Percentiles rank a stretch among this genome's conserved stretches.
Conservation (phyloP, 2,888 invertebrate species). For the Drosophila macrothrix region DNA sequence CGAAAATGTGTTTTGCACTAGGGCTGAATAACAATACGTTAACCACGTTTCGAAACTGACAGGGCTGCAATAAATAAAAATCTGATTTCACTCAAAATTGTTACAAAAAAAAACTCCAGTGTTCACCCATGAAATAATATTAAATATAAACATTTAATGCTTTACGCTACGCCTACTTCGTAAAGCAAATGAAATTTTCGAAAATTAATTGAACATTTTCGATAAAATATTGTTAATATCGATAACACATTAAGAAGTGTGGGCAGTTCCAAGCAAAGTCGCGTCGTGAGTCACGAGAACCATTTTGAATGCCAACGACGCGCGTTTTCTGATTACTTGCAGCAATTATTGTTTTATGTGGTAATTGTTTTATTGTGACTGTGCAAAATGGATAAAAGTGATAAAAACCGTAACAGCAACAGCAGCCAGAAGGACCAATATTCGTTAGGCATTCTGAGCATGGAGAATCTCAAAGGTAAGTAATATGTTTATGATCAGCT, state of each 20-base stretch:
- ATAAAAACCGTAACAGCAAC: conserved; percentile 19
- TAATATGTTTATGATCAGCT: background rate
- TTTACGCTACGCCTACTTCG: background rate
- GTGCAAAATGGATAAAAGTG: conserved; percentile 57
- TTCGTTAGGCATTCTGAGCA: conserved; percentile 74
- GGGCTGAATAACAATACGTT: conserved; percentile 22
- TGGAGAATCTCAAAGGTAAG: conserved; percentile 77
- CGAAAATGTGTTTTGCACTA: conserved; percentile 31
- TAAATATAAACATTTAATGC: no score
- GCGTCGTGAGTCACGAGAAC: conserved; percentile 35
- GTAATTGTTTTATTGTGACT: conserved; percentile 10
- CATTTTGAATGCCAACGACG: conserved; percentile 53
- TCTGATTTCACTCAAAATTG: background rate
- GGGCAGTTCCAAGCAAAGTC: conserved; percentile 14
- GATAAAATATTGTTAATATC: conserved; percentile 5
- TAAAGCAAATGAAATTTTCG: background rate
- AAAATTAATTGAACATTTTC: background rate
- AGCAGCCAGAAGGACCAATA: conserved; percentile 55
- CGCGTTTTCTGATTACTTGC: conserved; percentile 38
- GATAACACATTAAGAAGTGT: conserved; percentile 24
- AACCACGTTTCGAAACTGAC: conserved; percentile 41
- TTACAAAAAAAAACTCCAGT: background rate
- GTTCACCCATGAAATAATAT: background rate
- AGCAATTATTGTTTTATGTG: conserved; percentile 24
- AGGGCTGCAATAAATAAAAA: conserved; percentile 36